Evolutionary conservation across 2,888 invertebrate genomes (phyloP).

Genomic region (Cheilosia pagana): DNA sequence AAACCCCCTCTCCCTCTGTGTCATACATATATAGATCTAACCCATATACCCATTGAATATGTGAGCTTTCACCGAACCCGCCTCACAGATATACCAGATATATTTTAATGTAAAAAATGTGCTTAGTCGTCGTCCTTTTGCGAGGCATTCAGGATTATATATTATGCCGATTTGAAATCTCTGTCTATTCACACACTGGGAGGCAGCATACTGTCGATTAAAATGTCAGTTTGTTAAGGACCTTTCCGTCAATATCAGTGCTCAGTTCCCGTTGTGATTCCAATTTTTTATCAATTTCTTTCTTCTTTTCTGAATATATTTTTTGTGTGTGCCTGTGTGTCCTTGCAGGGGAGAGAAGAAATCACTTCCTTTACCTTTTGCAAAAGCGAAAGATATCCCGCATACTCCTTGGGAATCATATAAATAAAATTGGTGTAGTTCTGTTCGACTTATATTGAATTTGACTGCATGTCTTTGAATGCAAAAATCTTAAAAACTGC

Average conservation of each 20-base stretch:
- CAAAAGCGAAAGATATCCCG: slow-evolving; percentile 53
- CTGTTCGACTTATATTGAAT: too few relatives aligned
- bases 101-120: slow-evolving; percentile 40
- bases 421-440: too few relatives aligned
- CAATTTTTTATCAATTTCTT: slow-evolving; percentile 16
- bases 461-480: too few relatives aligned
- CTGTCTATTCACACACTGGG: slow-evolving; percentile 14
- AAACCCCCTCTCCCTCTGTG: slow-evolving; percentile 24
- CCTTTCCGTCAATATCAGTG: slow-evolving; percentile 69
- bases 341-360: slow-evolving; percentile 25
- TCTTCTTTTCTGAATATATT: slow-evolving; percentile 53
- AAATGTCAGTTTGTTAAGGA: slow-evolving; percentile 73
- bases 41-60: slow-evolving; percentile 46
- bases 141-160: slow-evolving; percentile 22
- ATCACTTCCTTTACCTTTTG: slow-evolving; percentile 67
- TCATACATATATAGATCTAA: slow-evolving; percentile 34
- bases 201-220: slow-evolving; percentile 67
- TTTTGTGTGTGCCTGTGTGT: background rate
- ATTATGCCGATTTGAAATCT: slow-evolving; percentile 35
- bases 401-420: slow-evolving; percentile 51
- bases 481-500: too few relatives aligned
- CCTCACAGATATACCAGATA: slow-evolving; percentile 8
- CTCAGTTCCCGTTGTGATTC: slow-evolving; percentile 55
- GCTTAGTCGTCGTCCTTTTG: slow-evolving; percentile 48
- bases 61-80: slow-evolving; percentile 22